These are phyloP conservation scores for Acrobasis repandana DNA, from an alignment of 2,888 invertebrate species.

Conservation along the genomic window DNA sequence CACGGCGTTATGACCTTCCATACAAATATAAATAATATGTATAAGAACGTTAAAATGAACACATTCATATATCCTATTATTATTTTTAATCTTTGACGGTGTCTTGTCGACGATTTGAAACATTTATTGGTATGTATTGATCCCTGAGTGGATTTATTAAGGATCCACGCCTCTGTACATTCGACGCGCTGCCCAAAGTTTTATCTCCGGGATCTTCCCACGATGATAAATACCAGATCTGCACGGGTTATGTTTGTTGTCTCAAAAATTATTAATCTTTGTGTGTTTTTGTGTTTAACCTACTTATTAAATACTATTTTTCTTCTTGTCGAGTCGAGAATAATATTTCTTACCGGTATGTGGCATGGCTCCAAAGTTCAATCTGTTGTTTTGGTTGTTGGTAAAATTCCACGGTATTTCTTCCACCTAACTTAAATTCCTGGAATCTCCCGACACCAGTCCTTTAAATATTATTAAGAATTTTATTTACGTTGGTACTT, in stretches of 20 bases:
- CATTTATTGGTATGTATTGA: slow-evolving; percentile 73
- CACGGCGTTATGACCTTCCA: no score
- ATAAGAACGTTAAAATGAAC: no score
- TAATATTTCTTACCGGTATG: no score
- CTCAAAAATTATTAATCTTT: not conserved
- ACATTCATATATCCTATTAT: not conserved
- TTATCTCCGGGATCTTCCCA: slow-evolving; percentile 50
- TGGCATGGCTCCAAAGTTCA: no score
- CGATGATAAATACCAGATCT: slow-evolving; percentile 40
- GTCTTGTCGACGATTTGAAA: slow-evolving; percentile 53
- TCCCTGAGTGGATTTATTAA: slow-evolving; percentile 70
- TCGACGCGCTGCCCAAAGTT: slow-evolving; percentile 44
- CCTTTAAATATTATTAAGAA: no score
- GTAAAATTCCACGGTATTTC: no score
- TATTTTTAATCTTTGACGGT: slow-evolving; percentile 39
- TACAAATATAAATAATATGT: no score
- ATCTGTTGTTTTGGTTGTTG: no score
- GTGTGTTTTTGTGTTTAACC: not conserved
- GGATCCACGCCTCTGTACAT: slow-evolving; percentile 41
- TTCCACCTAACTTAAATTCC: no score
- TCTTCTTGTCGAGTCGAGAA: no score
- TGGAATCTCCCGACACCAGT: no score
- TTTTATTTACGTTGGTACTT: no score
- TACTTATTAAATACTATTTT: not conserved
- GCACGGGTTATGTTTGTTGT: not conserved